Evolutionary conservation across 2,113 vertebrate genomes (phyloP).

Genomic region (Microtus oregoni): DNA sequence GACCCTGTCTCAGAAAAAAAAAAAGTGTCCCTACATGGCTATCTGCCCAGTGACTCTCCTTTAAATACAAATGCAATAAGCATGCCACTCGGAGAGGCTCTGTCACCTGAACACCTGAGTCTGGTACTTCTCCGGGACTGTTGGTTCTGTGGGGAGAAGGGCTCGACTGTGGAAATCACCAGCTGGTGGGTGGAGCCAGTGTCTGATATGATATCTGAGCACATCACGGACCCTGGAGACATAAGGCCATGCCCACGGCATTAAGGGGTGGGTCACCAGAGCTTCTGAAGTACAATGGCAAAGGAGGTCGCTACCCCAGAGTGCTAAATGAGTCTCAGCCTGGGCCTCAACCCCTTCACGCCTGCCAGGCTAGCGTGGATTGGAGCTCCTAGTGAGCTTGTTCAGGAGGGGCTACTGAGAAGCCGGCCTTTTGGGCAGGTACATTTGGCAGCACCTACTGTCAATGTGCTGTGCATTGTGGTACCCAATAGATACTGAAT

Average conservation of each 20-base stretch:
- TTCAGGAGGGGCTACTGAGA: background rate
- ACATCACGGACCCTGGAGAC: background rate
- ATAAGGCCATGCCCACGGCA: background rate
- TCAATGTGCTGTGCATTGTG: rapidly evolving
- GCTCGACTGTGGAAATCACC: background rate
- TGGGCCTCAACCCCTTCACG: background rate
- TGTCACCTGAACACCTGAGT: background rate
- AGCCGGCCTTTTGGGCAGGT: rapidly evolving
- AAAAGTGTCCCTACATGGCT: constrained; percentile 81
- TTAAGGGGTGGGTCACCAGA: background rate
- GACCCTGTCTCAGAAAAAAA: background rate
- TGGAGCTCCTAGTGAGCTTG: rapidly evolving
- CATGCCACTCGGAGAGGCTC: background rate
- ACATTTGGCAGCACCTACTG: rapidly evolving
- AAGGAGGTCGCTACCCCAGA: background rate
- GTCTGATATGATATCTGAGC: background rate
- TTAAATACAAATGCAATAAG: constrained; percentile 70
- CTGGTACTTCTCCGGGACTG: no score
- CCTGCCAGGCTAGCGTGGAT: background rate
- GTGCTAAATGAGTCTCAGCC: background rate
- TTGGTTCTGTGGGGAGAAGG: background rate
- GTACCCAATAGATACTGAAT: background rate
- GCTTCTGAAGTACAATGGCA: background rate
- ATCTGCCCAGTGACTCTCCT: constrained; percentile 79
- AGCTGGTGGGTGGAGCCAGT: background rate